Evolutionary conservation across 2,113 vertebrate genomes (phyloP).

Genomic region (Procavia capensis): DNA sequence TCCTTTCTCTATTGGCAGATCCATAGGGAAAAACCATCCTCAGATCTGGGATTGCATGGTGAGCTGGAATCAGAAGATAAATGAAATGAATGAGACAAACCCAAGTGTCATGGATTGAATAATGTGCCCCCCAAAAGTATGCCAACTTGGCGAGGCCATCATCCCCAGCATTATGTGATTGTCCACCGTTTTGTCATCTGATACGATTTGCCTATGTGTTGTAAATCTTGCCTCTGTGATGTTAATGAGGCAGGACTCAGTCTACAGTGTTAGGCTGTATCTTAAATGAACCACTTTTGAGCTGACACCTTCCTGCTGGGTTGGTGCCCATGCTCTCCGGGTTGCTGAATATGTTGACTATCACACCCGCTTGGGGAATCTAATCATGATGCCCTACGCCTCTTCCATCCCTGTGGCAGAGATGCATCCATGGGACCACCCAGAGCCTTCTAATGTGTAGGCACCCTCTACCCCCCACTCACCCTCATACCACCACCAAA

Average conservation of each 20-base stretch:
- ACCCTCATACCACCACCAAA: not conserved
- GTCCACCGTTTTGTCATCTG: no score
- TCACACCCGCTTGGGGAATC: no score
- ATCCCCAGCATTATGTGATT: no score
- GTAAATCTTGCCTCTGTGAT: no score
- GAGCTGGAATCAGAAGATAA: not conserved
- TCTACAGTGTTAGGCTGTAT: no score
- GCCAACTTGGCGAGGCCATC: no score
- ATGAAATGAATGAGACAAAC: not conserved
- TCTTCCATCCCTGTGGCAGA: not conserved
- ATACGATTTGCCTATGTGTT: no score
- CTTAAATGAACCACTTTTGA: no score
- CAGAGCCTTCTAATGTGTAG: not conserved
- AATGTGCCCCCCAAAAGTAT: no score
- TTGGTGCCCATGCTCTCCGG: not conserved
- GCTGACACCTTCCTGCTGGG: not conserved
- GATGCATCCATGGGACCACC: not conserved
- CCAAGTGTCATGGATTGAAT: no score
- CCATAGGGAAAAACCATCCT: not conserved
- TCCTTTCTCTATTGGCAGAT: not conserved
- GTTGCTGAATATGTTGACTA: no score
- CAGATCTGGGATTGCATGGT: not conserved
- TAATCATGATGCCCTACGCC: accelerated
- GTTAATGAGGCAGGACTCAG: no score
- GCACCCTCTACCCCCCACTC: accelerated